Conservation (phyloP, 2,888 invertebrate species). For the Clitarchus hookeri region DNA sequence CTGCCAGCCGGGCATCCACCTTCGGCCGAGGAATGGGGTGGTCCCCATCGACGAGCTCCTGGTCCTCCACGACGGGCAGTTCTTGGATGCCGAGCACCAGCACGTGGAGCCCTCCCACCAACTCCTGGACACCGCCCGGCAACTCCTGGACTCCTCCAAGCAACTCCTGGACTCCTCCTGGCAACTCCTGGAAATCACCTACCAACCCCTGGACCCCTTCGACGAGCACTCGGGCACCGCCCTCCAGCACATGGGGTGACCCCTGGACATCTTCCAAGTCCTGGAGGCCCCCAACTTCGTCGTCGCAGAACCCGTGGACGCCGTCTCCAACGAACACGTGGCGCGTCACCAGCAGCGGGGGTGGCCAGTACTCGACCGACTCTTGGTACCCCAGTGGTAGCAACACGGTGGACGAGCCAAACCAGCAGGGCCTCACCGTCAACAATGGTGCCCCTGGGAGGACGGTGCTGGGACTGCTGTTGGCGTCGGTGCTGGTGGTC, state of each 20-base stretch:
- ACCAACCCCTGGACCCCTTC: background rate
- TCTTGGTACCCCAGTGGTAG: slow-evolving; percentile 58
- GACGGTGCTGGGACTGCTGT: background rate
- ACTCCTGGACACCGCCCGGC: background rate
- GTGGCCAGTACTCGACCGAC: slow-evolving; percentile 39
- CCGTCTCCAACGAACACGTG: background rate
- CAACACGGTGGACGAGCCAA: slow-evolving; percentile 63
- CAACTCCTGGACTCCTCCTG: background rate
- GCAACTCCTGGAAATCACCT: too few species aligned
- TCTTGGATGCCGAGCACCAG: background rate
- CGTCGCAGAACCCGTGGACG: background rate
- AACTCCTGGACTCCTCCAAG: background rate
- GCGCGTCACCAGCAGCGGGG: background rate
- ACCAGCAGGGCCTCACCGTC: slow-evolving; percentile 59
- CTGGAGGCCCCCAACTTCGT: too few species aligned
- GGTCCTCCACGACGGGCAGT: background rate
- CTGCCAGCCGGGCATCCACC: slow-evolving; percentile 48
- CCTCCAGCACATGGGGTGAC: background rate
- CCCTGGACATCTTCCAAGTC: too few species aligned
- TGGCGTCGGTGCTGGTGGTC: background rate
- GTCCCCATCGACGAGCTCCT: slow-evolving; percentile 46
- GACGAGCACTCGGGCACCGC: background rate
- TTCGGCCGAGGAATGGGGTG: slow-evolving; percentile 60
- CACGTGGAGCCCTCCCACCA: background rate
- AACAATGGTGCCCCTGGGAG: background rate